Evolutionary conservation across 1,140 invertebrate species (phyloP).

Genomic region (Drosophila elegans): DNA sequence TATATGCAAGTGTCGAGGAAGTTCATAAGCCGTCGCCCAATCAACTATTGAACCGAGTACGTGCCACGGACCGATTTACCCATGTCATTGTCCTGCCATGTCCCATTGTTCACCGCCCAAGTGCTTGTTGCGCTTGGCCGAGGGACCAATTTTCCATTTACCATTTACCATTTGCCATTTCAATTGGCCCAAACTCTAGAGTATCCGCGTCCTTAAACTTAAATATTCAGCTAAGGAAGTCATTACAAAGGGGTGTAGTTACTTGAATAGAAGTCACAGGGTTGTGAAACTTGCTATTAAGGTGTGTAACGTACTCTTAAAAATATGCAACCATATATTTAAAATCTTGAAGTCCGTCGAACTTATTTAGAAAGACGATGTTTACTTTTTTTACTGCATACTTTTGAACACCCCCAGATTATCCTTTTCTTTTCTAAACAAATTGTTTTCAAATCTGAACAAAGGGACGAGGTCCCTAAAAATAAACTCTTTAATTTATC

Average conservation of each 20-base stretch:
- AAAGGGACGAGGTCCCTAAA: not conserved
- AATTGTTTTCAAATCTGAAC: not conserved
- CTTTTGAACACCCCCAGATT: no score
- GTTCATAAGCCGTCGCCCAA: conserved; percentile 49
- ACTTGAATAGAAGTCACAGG: no score
- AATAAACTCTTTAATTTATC: not conserved
- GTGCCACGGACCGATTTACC: conserved; percentile 19
- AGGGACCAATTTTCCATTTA: conserved; percentile 12
- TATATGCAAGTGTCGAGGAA: conserved; percentile 26
- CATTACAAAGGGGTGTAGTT: not conserved
- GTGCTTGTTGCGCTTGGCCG: conserved; percentile 30
- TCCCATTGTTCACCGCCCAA: conserved; percentile 20
- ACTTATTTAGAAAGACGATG: no score
- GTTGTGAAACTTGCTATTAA: no score
- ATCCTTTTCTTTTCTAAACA: no score
- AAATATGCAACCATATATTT: no score
- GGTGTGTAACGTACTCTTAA: no score
- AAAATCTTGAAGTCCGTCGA: no score
- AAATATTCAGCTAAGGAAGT: conserved; percentile 9
- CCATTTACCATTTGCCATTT: conserved; percentile 6
- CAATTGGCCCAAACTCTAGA: conserved; percentile 14
- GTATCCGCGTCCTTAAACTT: not conserved
- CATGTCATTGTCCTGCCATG: conserved; percentile 31
- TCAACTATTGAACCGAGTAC: conserved; percentile 42
- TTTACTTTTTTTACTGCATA: no score